Percentiles rank a stretch among this genome's conserved stretches.
These are phyloP conservation scores for Xylophagus ater DNA, from an alignment of 2,888 invertebrate genomes.

Conservation along the genomic window DNA sequence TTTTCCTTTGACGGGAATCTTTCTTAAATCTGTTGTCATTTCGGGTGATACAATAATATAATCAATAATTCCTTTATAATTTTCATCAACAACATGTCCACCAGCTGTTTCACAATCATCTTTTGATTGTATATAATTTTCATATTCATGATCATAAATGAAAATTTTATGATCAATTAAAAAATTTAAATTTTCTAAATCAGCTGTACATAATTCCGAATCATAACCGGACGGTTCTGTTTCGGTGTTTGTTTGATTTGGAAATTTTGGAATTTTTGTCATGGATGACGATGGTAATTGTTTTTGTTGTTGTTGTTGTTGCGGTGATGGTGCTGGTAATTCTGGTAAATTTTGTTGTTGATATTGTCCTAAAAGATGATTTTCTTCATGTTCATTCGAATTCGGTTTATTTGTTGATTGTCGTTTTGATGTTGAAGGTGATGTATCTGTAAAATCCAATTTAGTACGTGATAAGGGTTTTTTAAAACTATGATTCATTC, in stretches of 20 bases:
- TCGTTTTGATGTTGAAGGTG: conserved; percentile 1
- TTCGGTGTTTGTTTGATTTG: background rate
- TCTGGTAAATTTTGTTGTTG: conserved; percentile 28
- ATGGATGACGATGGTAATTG: conserved; percentile 3
- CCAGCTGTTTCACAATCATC: conserved; percentile 44
- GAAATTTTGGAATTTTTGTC: conserved; percentile 14
- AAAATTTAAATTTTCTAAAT: conserved; percentile 32
- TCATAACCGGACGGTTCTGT: conserved; percentile 5
- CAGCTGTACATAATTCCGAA: conserved; percentile 23
- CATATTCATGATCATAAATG: conserved; percentile 40
- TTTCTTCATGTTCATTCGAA: conserved; percentile 20
- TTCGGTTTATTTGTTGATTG: conserved; percentile 12
- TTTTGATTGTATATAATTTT: conserved; percentile 35
- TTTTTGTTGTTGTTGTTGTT: conserved; percentile 22
- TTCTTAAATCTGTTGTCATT: conserved; percentile 22
- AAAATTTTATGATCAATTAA: conserved; percentile 30
- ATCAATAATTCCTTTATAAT: conserved; percentile 47
- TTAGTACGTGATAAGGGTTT: conserved; percentile 27
- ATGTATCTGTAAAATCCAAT: conserved; percentile 8
- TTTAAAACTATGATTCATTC: conserved; percentile 37
- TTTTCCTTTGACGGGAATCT: conserved; percentile 27
- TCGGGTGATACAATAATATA: conserved; percentile 52
- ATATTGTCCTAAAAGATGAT: conserved; percentile 31
- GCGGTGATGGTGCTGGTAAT: conserved; percentile 30
- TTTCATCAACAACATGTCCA: conserved; percentile 43